A percentile compares a stretch with the other conserved stretches of the same genome.
These are phyloP conservation scores for Diplolepis rosae DNA, from an alignment of 2,888 invertebrate species.

Conservation along the genomic window DNA sequence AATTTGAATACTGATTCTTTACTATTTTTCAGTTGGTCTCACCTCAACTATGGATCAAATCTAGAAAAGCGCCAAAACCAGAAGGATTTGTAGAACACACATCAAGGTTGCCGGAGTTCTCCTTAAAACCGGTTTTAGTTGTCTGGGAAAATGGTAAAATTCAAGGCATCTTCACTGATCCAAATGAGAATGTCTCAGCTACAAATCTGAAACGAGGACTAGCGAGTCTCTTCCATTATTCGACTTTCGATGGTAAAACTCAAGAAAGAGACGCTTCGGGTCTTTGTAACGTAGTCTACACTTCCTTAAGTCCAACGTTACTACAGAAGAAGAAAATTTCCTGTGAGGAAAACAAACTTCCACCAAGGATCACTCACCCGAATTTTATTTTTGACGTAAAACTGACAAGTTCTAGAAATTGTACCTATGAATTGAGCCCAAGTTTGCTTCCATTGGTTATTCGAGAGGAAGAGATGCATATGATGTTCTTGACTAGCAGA, in stretches of 20 bases:
- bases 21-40: slow-evolving; percentile 75
- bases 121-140: slow-evolving; percentile 80
- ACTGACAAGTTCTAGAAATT: slow-evolving; percentile 56
- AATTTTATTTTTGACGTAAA: slow-evolving; percentile 64
- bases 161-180: slow-evolving; percentile 78
- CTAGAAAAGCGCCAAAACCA: slow-evolving; percentile 77
- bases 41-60: slow-evolving; percentile 78
- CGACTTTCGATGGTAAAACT: slow-evolving; percentile 75
- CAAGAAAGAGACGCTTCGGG: slow-evolving; percentile 88
- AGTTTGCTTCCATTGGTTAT: slow-evolving; percentile 66
- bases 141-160: slow-evolving; percentile 81
- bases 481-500: slow-evolving; percentile 73
- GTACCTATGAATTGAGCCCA: slow-evolving; percentile 71
- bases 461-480: slow-evolving; percentile 73
- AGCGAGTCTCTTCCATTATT: slow-evolving; percentile 87
- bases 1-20: slow-evolving; percentile 1
- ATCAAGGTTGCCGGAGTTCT: slow-evolving; percentile 77
- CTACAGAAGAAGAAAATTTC: slow-evolving; percentile 82
- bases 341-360: slow-evolving; percentile 68
- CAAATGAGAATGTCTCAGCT: slow-evolving; percentile 79
- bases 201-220: slow-evolving; percentile 89
- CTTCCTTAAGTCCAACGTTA: slow-evolving; percentile 75
- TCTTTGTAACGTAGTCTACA: slow-evolving; percentile 81
- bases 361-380: slow-evolving; percentile 57
- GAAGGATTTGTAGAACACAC: slow-evolving; percentile 79